phyloP scores from a whole-genome alignment of 1,140 invertebrate species.

The Pachypsylla venusta region DNA sequence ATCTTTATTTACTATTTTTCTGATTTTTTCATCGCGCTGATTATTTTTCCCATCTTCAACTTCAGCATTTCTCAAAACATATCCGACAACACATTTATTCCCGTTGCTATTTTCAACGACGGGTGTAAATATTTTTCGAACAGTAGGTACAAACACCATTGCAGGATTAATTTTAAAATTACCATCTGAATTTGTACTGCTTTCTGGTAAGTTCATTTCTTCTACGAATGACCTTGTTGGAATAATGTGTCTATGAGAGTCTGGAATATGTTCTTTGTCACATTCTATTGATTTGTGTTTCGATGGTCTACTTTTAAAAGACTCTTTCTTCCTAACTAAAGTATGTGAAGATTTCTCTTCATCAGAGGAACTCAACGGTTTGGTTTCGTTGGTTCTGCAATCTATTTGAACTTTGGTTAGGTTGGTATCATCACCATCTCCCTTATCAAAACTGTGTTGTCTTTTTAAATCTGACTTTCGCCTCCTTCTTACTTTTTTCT shows the following conservation, averaged over 20 bases:
- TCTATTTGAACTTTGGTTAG: too few relatives aligned
- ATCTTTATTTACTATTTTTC: too few relatives aligned
- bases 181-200: neutral
- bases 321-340: too few relatives aligned
- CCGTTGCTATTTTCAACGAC: conserved; percentile 39
- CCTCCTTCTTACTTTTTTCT: neutral
- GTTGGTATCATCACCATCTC: conserved; percentile 2
- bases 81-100: neutral
- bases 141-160: conserved; percentile 53
- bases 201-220: too few relatives aligned
- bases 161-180: neutral
- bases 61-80: neutral
- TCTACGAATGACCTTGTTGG: too few relatives aligned
- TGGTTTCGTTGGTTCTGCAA: neutral
- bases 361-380: neutral
- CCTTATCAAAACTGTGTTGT: conserved; percentile 4
- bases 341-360: too few relatives aligned
- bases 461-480: conserved; percentile 2
- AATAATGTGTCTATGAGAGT: too few relatives aligned
- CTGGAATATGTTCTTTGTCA: too few relatives aligned
- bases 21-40: neutral
- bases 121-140: conserved; percentile 56
- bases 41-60: neutral
- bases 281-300: too few relatives aligned
- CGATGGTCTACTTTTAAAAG: too few relatives aligned